phyloP scores from a whole-genome alignment of 2,888 invertebrate species.

The Amblyjoppa fuscipennis region DNA sequence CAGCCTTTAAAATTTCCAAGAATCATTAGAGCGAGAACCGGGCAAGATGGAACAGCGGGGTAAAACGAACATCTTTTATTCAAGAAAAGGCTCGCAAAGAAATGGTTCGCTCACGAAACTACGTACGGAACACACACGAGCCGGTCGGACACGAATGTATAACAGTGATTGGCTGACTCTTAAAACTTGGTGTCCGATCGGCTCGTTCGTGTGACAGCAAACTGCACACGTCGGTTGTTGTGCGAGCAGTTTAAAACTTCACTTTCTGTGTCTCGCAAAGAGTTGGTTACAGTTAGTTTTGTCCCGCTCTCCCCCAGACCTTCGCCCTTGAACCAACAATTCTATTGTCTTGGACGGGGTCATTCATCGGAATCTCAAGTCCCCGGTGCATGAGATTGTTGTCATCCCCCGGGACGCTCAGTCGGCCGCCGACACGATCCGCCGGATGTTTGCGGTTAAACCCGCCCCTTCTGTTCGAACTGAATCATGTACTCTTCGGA shows the following conservation, averaged over 20 bases:
- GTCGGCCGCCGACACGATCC: slow-evolving; percentile 3
- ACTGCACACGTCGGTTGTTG: too few species aligned
- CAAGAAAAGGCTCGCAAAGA: neutral
- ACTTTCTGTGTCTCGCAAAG: neutral
- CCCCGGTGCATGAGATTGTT: slow-evolving; percentile 12
- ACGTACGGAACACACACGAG: too few species aligned
- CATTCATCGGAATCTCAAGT: neutral
- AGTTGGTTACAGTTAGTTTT: neutral
- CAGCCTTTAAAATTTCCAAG: neutral
- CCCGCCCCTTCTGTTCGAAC: neutral
- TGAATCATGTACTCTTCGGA: neutral
- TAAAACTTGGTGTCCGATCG: too few species aligned
- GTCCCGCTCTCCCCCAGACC: neutral
- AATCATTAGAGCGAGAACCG: neutral
- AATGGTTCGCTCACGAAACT: too few species aligned
- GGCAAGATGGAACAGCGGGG: neutral
- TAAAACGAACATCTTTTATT: neutral
- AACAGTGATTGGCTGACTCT: too few species aligned
- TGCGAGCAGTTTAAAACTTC: neutral
- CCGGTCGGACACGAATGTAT: too few species aligned
- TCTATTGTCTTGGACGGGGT: neutral
- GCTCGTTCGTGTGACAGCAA: too few species aligned
- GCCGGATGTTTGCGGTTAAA: slow-evolving; percentile 19
- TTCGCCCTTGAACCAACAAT: neutral
- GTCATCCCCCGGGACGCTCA: slow-evolving; percentile 7